Evolutionary conservation across 2,888 invertebrate genomes (phyloP).

Genomic region (Odiellus spinosus): DNA sequence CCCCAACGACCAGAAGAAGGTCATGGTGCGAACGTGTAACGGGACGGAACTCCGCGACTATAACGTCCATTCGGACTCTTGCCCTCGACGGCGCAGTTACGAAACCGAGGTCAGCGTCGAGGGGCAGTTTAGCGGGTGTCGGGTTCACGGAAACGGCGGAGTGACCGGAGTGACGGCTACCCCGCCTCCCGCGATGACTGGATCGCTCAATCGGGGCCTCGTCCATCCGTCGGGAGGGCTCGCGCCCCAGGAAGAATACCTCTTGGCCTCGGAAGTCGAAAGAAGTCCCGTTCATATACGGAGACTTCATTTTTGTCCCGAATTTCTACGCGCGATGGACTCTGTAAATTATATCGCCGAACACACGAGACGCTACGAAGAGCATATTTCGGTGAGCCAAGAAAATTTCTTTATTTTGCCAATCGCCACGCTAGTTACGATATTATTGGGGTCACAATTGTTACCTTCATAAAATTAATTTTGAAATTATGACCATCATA

Average conservation of each 20-base stretch:
- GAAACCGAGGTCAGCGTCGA: slow-evolving; percentile 9
- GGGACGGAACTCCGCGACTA: slow-evolving; percentile 27
- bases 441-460: no score
- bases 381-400: slow-evolving; percentile 15
- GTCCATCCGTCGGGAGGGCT: slow-evolving; percentile 2
- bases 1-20: slow-evolving; percentile 24
- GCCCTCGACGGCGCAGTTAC: slow-evolving; percentile 13
- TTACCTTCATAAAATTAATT: no score
- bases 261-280: slow-evolving; percentile 2
- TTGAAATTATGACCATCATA: no score
- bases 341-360: slow-evolving; percentile 19
- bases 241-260: slow-evolving; percentile 2
- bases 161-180: not conserved
- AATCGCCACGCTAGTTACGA: no score
- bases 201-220: slow-evolving; percentile 3
- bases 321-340: slow-evolving; percentile 19
- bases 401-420: no score
- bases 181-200: slow-evolving; percentile 3
- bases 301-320: slow-evolving; percentile 18
- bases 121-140: slow-evolving; percentile 7
- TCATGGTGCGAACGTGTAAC: slow-evolving; percentile 26
- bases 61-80: slow-evolving; percentile 9
- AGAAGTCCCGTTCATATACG: slow-evolving; percentile 7
- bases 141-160: slow-evolving; percentile 9
- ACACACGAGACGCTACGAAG: slow-evolving; percentile 17